phyloP scores from a whole-genome alignment of 2,888 invertebrate genomes.

The Alloplasta piceator region DNA sequence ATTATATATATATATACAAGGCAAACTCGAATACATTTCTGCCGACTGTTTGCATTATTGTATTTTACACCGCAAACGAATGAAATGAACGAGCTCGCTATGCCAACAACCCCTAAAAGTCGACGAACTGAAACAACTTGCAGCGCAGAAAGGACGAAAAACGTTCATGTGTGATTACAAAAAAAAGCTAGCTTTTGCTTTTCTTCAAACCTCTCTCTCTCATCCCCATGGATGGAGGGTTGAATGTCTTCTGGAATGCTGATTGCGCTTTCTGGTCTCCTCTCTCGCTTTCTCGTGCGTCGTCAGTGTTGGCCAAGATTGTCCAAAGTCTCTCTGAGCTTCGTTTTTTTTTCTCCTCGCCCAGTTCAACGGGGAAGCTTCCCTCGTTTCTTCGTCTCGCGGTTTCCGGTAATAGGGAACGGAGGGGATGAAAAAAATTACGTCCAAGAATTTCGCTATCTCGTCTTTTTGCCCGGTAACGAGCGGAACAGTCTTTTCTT shows the following conservation, averaged over 20 bases:
- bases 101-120: conserved; percentile 9
- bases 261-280: conserved; percentile 44
- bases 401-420: conserved; percentile 34
- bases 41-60: conserved; percentile 32
- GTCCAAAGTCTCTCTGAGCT: not conserved
- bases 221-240: not conserved
- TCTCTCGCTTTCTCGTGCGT: not conserved
- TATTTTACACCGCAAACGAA: conserved; percentile 36
- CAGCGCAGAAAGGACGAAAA: conserved; percentile 42
- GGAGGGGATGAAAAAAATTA: conserved; percentile 40
- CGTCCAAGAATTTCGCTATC: conserved; percentile 47
- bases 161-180: conserved; percentile 57
- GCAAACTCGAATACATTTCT: conserved; percentile 9
- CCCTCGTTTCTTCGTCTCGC: conserved; percentile 34
- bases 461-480: conserved; percentile 32
- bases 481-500: conserved; percentile 16
- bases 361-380: not conserved
- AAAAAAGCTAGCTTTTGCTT: conserved; percentile 9
- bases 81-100: conserved; percentile 23
- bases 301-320: too few species aligned
- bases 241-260: conserved; percentile 47
- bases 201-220: not conserved
- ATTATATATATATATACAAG: conserved; percentile 6
- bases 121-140: conserved; percentile 26
- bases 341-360: conserved; percentile 13